These are phyloP conservation scores for Prorops nasuta DNA, from an alignment of 1,140 invertebrate species.

Conservation along the genomic window DNA sequence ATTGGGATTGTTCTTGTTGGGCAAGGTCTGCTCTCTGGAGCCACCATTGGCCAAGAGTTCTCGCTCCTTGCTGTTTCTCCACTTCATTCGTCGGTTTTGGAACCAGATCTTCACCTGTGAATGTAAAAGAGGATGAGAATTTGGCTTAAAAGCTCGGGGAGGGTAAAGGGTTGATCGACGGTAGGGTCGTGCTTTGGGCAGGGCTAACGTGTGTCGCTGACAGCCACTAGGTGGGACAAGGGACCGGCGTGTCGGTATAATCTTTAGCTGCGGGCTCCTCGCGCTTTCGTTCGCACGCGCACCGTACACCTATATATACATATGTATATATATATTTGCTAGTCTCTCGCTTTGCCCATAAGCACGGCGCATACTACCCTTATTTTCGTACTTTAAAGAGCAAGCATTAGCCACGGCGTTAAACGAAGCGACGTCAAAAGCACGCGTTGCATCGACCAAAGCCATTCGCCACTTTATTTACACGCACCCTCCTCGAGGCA, in stretches of 20 bases:
- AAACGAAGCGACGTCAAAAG: constrained; percentile 38
- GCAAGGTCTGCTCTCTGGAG: constrained; percentile 89
- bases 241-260: too few species aligned
- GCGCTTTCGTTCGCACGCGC: too few species aligned
- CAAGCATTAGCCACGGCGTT: constrained; percentile 26
- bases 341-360: too few species aligned
- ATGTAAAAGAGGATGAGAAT: constrained; percentile 45
- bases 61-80: constrained; percentile 95
- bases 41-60: constrained; percentile 90
- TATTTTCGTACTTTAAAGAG: constrained; percentile 36
- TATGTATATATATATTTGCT: too few species aligned
- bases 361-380: too few species aligned
- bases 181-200: too few species aligned
- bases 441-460: constrained; percentile 15
- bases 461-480: constrained; percentile 30
- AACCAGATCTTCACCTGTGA: constrained; percentile 97
- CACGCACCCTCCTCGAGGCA: constrained; percentile 22
- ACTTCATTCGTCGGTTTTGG: constrained; percentile 94
- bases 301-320: too few species aligned
- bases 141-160: too few species aligned
- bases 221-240: too few species aligned
- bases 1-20: constrained; percentile 96
- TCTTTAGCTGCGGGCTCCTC: too few species aligned
- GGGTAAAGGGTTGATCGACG: too few species aligned
- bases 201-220: too few species aligned